phyloP scores from a whole-genome alignment of 2,888 invertebrate genomes.

The Gasteruption jaculator region DNA sequence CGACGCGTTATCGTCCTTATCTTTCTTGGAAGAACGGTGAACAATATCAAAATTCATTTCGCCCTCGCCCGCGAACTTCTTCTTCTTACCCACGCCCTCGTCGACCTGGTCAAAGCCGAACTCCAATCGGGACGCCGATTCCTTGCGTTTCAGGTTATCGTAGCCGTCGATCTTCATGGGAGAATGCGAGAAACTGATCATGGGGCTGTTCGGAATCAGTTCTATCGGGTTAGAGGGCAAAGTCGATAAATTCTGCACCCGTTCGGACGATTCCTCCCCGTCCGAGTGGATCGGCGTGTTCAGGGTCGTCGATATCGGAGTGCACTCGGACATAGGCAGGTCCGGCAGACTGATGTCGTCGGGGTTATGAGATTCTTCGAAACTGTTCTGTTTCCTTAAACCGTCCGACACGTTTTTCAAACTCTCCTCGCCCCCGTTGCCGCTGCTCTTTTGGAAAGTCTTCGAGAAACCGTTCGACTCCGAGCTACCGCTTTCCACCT shows the following conservation, averaged over 20 bases:
- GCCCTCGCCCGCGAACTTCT: no score
- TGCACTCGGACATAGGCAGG: slow-evolving; percentile 44
- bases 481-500: no score
- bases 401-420: slow-evolving; percentile 16
- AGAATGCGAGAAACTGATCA: slow-evolving; percentile 46
- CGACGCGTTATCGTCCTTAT: no score
- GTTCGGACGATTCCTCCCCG: slow-evolving; percentile 43
- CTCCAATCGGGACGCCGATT: slow-evolving; percentile 30
- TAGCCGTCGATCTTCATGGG: slow-evolving; percentile 38
- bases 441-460: slow-evolving; percentile 1
- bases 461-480: slow-evolving; percentile 11
- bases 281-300: slow-evolving; percentile 49
- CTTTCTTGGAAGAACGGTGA: no score
- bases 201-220: slow-evolving; percentile 43
- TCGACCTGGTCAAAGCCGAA: slow-evolving; percentile 32
- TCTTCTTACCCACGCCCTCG: slow-evolving; percentile 16
- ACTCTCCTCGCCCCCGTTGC: slow-evolving; percentile 10
- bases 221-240: slow-evolving; percentile 45
- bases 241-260: slow-evolving; percentile 27
- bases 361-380: slow-evolving; percentile 43
- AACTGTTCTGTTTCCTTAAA: slow-evolving; percentile 36
- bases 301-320: slow-evolving; percentile 45
- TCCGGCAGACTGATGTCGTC: slow-evolving; percentile 48
- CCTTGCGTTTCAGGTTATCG: slow-evolving; percentile 32
- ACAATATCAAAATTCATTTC: no score